Evolutionary conservation across 30 jellyfish, hydroid and myxozoan species (phyloP), one percentile per base, ranked within the genome.

Genomic region (Aurelia sp.): DNA sequence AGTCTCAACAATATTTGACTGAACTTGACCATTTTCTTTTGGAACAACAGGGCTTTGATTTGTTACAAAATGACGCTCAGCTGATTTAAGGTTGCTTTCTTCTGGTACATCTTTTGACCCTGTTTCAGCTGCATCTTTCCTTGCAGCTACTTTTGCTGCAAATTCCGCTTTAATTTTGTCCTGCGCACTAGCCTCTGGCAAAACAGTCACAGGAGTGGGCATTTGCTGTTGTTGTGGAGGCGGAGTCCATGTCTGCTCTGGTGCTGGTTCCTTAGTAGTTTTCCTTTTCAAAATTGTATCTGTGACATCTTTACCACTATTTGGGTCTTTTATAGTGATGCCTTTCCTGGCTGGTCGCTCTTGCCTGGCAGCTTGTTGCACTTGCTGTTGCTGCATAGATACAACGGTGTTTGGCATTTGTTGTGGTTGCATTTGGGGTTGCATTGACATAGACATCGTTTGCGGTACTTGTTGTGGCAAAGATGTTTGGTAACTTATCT

Each of bases 221-320:
- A 69, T 33, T 33, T 31, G 62, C 3, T 51, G 64, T 20, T 50
- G n/a, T 11, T 18, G 60, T 22, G 27, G 60, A 6, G 79, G 79
- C 4, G 20, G 83, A n/a, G 83, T 60, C 13, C 68, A 12, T 72
- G 67, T 60, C 8, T 44, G 55, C 15, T 19, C 83, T 21, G 69
- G 20, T 41, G 83, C 67, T 41, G 83, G 83, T 18, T 19, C 58
- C 48, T 59, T n/a, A 2, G 70, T 37, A 55, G 44, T 64, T 27
- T 76, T 76, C 67, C 58, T 62, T 50, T 62, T 62, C 48, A 78
- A 41, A 19, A 78, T 78, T 48, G 40, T 78, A 19, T 62, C 74
- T 11, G 89, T 78, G 18, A 78, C 66, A 78, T 78, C 89, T 11
- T 78, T 63, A 16, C 89, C 89, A 44, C 66, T 77, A 9, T 62